These are phyloP conservation scores for Xenus cinereus DNA, from an alignment of 2,113 vertebrate species.

Conservation along the genomic window DNA sequence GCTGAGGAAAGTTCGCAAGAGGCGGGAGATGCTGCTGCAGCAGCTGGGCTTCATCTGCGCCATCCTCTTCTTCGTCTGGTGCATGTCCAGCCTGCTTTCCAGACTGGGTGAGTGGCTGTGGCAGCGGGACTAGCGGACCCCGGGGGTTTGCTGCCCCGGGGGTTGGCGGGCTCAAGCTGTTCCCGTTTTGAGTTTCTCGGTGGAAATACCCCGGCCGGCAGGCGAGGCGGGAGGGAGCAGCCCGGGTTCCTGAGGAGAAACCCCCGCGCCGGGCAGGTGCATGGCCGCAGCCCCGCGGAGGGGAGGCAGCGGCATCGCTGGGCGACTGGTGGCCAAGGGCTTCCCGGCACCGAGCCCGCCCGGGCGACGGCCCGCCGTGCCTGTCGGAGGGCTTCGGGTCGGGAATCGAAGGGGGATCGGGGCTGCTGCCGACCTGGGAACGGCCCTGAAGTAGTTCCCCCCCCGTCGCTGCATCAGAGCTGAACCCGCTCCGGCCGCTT, in stretches of 20 bases:
- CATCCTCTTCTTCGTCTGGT: slow-evolving; percentile 87
- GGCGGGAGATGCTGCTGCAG: slow-evolving; percentile 89
- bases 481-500: neutral
- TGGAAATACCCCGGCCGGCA: neutral
- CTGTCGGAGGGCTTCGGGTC: neutral
- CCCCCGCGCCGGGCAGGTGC: neutral
- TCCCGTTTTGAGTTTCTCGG: neutral
- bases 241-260: neutral
- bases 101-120: slow-evolving; percentile 82
- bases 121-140: neutral
- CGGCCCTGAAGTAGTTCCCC: neutral
- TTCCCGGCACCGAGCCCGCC: neutral
- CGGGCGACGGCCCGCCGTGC: neutral
- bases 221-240: neutral
- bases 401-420: neutral
- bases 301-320: neutral
- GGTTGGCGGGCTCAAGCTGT: neutral
- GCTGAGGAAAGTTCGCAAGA: slow-evolving; percentile 90
- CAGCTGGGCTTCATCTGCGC: slow-evolving; percentile 92
- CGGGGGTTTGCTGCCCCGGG: neutral
- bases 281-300: neutral
- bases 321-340: neutral
- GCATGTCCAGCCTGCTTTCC: slow-evolving; percentile 82
- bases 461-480: neutral
- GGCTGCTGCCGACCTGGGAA: neutral